Conservation (phyloP, 30 jellyfish, hydroid and myxozoan genomes). For the Nemopilema nomurai region DNA sequence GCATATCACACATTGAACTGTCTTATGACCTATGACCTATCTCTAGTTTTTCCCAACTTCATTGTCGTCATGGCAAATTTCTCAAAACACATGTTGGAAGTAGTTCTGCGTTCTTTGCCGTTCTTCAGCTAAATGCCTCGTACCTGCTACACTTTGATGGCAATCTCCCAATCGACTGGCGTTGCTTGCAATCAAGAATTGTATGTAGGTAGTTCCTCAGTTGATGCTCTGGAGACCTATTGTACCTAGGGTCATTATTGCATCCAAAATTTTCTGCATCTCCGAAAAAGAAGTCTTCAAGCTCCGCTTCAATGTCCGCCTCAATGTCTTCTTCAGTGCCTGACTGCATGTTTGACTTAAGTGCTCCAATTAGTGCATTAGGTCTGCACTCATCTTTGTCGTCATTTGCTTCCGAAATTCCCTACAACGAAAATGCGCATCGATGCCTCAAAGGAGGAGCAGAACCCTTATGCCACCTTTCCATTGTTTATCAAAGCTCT, state of each 20-base stretch:
- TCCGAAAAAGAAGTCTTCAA: slow-evolving; percentile 16
- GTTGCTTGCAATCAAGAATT: not conserved
- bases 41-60: not conserved
- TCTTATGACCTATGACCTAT: not conserved
- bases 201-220: not conserved
- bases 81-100: not conserved
- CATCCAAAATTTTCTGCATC: too few species aligned
- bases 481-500: too few species aligned
- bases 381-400: not conserved
- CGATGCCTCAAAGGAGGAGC: not conserved
- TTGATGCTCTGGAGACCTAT: not conserved
- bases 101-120: not conserved
- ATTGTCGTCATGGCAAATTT: too few species aligned
- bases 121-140: not conserved
- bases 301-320: not conserved
- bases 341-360: not conserved
- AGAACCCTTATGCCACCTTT: not conserved
- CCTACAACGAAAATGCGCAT: not conserved
- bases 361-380: not conserved
- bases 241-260: too few species aligned
- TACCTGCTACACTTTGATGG: not conserved
- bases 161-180: not conserved
- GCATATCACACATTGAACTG: too few species aligned
- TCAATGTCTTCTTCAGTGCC: not conserved
- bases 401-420: not conserved